Conservation (phyloP, 2,797 vertebrate species). For the Botia almorhae region DNA sequence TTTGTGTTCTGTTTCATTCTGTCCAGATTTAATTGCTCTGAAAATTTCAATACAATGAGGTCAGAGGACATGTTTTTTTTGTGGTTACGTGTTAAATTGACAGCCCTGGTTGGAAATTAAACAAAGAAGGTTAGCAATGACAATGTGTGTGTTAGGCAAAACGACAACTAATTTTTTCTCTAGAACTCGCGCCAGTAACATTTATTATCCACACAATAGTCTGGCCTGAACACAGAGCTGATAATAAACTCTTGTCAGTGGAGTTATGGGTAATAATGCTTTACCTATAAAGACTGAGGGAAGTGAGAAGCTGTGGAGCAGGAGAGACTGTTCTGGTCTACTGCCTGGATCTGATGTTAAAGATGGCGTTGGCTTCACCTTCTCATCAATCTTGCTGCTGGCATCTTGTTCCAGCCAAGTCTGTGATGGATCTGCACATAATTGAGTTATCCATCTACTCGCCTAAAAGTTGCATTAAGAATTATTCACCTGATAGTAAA, state of each 20-base stretch:
- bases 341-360: constrained; percentile 92
- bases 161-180: constrained; percentile 84
- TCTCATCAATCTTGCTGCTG: constrained; percentile 97
- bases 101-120: constrained; percentile 49
- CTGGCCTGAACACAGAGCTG: constrained; percentile 97
- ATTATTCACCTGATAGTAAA: constrained; percentile 98
- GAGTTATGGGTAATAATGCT: constrained; percentile 99
- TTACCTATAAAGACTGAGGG: constrained; percentile 86
- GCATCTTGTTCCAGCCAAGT: constrained; percentile 86
- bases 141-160: constrained; percentile 84
- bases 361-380: constrained; percentile 90
- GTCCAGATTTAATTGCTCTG: neutral
- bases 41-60: neutral
- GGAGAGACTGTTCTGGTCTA: constrained; percentile 89
- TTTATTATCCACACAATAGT: constrained; percentile 99
- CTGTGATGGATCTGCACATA: constrained; percentile 96
- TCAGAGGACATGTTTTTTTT: neutral
- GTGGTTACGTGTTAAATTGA: constrained; percentile 14
- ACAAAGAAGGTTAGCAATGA: constrained; percentile 67
- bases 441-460: constrained; percentile 99
- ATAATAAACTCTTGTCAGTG: constrained; percentile 97
- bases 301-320: constrained; percentile 64
- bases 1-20: neutral
- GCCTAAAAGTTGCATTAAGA: constrained; percentile 98
- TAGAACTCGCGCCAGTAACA: constrained; percentile 77